Base-by-base conservation (phyloP, 2,797 vertebrate species). In the Meriones psammophilus region DNA sequence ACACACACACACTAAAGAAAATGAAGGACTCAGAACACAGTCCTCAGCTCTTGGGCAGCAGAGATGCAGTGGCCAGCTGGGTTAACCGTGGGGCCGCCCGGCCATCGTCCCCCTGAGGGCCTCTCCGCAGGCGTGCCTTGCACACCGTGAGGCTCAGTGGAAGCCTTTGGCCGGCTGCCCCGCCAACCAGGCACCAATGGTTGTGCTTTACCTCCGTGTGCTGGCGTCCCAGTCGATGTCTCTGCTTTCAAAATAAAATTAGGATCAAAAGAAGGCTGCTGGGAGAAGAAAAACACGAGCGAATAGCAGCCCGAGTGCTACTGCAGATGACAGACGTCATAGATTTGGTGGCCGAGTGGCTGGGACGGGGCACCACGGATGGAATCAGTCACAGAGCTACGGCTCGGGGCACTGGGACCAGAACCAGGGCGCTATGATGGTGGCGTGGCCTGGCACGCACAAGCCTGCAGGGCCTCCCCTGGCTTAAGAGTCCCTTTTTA, bases 161-260 rank as follows among this genome's bases (percentile, higher is more conserved):
- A 14, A 58, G 54, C 10, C n/a, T 8, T 17, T 0, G 0, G 62
- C 18, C 7, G 86, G 56, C 68, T 26, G 1, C 0, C 0, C 17
- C 15, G 36, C 76, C 36, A 73, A 62, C 20, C 42, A 0, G 8
- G 22, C 71, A 0, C 26, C 18, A 14, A 54, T 0, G 36, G 8
- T 20, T 0, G 1, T 24, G 20, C n/a, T 66, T 74, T 64, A 56
- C 80, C 14, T 28, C 13, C 28, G 2, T 17, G 13, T 30, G 71
- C 26, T 68, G 58, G 54, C 22, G 5, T 56, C 60, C 9, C 30
- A 1, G 1, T 39, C 26, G 30, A 18, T 42, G 71, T 62, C 81
- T 88, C 30, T 33, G 66, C 73, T 95, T 95, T 95, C 81, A 56
- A 94, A 94, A 81, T 94, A 94, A 92, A 95, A 94, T 93, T 77